phyloP scores from a whole-genome alignment of 2,888 invertebrate species.

The Thecocarcelia acutangulata region DNA sequence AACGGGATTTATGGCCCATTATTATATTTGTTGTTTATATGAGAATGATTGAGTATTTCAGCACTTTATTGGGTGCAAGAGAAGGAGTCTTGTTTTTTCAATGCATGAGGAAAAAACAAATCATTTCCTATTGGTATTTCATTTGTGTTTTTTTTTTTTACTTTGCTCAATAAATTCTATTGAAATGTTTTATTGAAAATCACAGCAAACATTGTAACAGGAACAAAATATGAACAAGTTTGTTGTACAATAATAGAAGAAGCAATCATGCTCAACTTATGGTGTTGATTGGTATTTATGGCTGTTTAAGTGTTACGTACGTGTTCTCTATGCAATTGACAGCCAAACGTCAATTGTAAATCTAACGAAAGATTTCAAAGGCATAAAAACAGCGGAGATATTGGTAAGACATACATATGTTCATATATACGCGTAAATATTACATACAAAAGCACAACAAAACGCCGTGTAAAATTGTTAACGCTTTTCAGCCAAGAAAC shows the following conservation, averaged over 20 bases:
- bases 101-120: conserved; percentile 38
- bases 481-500: conserved; percentile 62
- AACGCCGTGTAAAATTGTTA: conserved; percentile 63
- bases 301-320: conserved; percentile 72
- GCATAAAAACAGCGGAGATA: conserved; percentile 10
- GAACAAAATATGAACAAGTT: too few species aligned
- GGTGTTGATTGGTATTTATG: conserved; percentile 81
- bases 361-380: conserved; percentile 36
- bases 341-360: conserved; percentile 70
- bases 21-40: conserved; percentile 50
- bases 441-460: neutral
- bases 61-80: conserved; percentile 28
- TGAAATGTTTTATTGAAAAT: conserved; percentile 32
- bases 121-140: conserved; percentile 46
- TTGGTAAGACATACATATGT: neutral
- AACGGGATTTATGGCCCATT: conserved; percentile 68
- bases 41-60: conserved; percentile 58
- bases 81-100: conserved; percentile 1
- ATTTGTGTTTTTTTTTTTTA: neutral
- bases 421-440: too few species aligned
- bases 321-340: conserved; percentile 71
- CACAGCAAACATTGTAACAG: conserved; percentile 33
- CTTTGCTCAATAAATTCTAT: conserved; percentile 32
- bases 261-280: conserved; percentile 72
- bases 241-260: conserved; percentile 4